phyloP scores from a whole-genome alignment of 1,140 invertebrate genomes.

The Calephelis virginiensis region DNA sequence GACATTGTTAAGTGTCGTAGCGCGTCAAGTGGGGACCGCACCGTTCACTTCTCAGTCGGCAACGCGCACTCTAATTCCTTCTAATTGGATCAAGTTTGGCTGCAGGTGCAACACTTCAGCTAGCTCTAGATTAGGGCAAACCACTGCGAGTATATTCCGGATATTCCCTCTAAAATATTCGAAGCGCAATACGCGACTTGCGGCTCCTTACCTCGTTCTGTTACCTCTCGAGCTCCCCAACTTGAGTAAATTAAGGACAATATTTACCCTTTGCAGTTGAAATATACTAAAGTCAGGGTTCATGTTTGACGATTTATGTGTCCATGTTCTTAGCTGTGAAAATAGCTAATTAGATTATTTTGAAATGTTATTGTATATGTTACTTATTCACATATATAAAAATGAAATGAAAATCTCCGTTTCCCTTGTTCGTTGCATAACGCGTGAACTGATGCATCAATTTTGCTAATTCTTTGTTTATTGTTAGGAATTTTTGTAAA shows the following conservation, averaged over 20 bases:
- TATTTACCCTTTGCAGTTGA: slow-evolving; percentile 63
- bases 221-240: slow-evolving; percentile 59
- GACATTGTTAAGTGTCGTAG: slow-evolving; percentile 61
- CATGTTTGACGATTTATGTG: slow-evolving; percentile 63
- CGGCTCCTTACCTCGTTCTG: slow-evolving; percentile 45
- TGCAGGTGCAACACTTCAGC: slow-evolving; percentile 74
- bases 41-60: slow-evolving; percentile 74
- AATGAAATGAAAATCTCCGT: no score
- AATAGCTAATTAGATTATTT: no score
- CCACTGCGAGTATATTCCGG: slow-evolving; percentile 68
- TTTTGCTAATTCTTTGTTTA: no score
- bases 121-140: slow-evolving; percentile 73
- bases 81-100: slow-evolving; percentile 77
- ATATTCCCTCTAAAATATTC: slow-evolving; percentile 68
- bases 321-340: slow-evolving; percentile 33
- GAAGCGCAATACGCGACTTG: slow-evolving; percentile 66
- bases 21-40: slow-evolving; percentile 68
- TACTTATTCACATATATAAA: no score
- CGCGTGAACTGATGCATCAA: no score
- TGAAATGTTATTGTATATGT: no score
- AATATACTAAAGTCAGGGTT: slow-evolving; percentile 67
- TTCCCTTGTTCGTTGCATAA: no score
- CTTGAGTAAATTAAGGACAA: slow-evolving; percentile 78
- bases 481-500: no score
- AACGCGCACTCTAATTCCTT: slow-evolving; percentile 70